These are phyloP conservation scores for Nothocercus nigrocapillus DNA, from an alignment of 2,113 vertebrate genomes.

Conservation along the genomic window DNA sequence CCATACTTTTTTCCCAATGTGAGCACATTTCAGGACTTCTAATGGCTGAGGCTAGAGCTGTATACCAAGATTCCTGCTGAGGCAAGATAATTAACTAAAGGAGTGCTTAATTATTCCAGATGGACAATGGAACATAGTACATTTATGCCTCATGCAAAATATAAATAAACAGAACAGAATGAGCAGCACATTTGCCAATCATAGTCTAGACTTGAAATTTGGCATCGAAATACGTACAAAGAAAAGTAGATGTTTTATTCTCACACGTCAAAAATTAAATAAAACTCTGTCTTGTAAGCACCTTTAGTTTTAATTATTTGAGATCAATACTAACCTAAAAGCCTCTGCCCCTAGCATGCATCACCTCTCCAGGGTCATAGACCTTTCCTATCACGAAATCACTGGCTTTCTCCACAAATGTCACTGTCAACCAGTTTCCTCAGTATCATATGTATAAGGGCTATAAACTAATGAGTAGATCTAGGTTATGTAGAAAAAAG, in stretches of 20 bases:
- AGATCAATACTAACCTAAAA: conserved; percentile 74
- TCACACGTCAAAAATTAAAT: conserved; percentile 77
- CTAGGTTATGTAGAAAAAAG: conserved; percentile 80
- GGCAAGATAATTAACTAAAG: conserved; percentile 34
- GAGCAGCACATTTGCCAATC: conserved; percentile 23
- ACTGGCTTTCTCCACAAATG: conserved; percentile 53
- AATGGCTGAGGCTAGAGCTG: conserved; percentile 7
- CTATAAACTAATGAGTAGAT: conserved; percentile 84
- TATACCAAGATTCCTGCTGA: neutral
- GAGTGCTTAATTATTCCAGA: conserved; percentile 44
- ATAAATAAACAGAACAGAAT: conserved; percentile 53
- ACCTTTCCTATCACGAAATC: conserved; percentile 34
- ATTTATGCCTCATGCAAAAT: conserved; percentile 60
- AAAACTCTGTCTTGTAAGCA: conserved; percentile 77
- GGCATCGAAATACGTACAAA: conserved; percentile 43
- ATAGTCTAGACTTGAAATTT: conserved; percentile 35
- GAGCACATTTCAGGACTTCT: neutral
- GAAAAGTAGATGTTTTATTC: conserved; percentile 46
- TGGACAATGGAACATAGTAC: conserved; percentile 29
- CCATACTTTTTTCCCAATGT: neutral
- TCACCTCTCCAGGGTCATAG: conserved; percentile 61
- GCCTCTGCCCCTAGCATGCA: conserved; percentile 88
- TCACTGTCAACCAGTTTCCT: conserved; percentile 40
- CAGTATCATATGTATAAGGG: conserved; percentile 64
- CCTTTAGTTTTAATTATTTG: conserved; percentile 62